These are phyloP conservation scores for Danio albolineatus DNA, from an alignment of 2,797 vertebrate species.

Conservation along the genomic window DNA sequence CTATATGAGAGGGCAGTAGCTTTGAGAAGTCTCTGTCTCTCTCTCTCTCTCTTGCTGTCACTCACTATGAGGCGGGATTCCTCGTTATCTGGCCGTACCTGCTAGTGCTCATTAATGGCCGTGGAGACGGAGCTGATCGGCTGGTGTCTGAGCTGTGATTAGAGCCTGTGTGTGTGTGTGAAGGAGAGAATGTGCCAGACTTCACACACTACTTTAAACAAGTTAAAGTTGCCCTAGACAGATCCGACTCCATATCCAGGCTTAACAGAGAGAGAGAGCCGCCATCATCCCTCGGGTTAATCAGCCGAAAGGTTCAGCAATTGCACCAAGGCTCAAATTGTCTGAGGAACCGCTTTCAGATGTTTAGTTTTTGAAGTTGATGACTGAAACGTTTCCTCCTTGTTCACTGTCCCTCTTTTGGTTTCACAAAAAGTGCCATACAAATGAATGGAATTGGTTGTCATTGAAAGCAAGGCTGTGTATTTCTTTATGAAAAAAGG, in stretches of 20 bases:
- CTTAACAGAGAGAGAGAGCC: not conserved
- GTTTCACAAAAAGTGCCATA: not conserved
- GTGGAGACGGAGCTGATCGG: constrained; percentile 66
- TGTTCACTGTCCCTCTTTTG: not conserved
- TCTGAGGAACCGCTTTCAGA: not conserved
- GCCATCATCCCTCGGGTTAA: constrained; percentile 12
- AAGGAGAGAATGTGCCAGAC: constrained; percentile 36
- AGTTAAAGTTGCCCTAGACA: constrained; percentile 27
- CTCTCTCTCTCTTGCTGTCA: constrained; percentile 36
- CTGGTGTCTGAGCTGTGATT: constrained; percentile 42
- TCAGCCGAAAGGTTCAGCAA: not conserved
- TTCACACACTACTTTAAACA: constrained; percentile 36
- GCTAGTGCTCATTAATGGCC: constrained; percentile 68
- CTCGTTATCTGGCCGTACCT: constrained; percentile 49
- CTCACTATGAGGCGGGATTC: constrained; percentile 53
- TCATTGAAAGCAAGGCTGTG: not conserved
- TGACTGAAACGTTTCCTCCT: constrained; percentile 7
- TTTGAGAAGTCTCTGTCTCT: not conserved
- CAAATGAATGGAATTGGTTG: not conserved
- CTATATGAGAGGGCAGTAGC: not conserved
- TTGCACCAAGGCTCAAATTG: not conserved
- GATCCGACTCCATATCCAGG: constrained; percentile 3
- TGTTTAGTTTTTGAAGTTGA: not conserved
- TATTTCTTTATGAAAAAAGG: not conserved
- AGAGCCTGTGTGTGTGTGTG: not conserved